These are phyloP conservation scores for Dromius quadrimaculatus DNA, from an alignment of 2,888 invertebrate genomes.

Conservation along the genomic window DNA sequence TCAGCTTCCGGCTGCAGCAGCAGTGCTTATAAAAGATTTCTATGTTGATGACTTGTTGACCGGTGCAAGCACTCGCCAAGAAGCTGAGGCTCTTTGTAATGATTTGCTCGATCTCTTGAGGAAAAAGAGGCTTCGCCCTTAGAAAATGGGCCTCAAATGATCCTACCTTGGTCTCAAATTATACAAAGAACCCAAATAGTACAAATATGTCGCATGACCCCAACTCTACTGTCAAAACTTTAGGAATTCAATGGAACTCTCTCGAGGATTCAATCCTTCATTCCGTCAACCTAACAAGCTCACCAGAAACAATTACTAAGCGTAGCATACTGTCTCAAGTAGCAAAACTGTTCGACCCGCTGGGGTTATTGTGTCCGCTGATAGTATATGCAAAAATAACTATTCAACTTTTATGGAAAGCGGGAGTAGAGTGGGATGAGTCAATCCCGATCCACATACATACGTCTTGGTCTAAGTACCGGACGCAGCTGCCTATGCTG, in stretches of 20 bases:
- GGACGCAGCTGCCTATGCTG: neutral
- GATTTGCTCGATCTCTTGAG: neutral
- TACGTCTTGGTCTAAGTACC: neutral
- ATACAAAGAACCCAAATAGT: too few relatives aligned
- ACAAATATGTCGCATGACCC: too few relatives aligned
- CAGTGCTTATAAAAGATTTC: neutral
- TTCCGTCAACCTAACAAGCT: neutral
- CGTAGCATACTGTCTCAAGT: neutral
- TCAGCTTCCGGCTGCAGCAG: neutral
- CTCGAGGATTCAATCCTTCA: neutral
- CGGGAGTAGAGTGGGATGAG: neutral
- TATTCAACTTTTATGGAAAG: neutral
- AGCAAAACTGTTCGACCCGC: neutral
- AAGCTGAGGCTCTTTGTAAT: neutral
- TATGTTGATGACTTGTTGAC: slow-evolving; percentile 4
- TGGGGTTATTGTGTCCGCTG: neutral
- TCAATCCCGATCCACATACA: neutral
- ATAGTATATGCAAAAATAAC: neutral
- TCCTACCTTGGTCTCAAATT: too few relatives aligned
- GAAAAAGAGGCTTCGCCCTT: neutral
- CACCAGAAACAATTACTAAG: neutral
- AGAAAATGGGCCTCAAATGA: neutral
- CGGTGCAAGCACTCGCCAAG: too few relatives aligned
- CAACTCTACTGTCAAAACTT: too few relatives aligned
- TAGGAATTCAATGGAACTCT: neutral